Percentiles rank a stretch among this genome's conserved stretches.
Evolutionary conservation across 1,140 invertebrate genomes (phyloP).

Genomic region (Lepidurus apus): DNA sequence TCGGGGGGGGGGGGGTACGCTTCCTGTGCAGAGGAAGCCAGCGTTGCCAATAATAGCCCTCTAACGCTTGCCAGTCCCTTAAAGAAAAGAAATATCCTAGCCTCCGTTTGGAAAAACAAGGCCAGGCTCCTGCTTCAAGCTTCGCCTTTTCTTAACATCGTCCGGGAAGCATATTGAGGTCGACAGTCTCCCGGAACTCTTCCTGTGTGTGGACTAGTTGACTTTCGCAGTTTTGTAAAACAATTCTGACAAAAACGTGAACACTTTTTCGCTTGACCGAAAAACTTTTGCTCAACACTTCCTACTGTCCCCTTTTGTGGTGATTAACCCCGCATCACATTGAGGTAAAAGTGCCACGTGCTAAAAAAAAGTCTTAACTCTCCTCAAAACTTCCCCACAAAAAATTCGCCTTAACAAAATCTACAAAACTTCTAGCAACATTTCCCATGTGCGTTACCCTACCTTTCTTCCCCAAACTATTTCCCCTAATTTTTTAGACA

Average conservation of each 20-base stretch:
- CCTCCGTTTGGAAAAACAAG: not conserved
- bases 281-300: not conserved
- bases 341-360: not conserved
- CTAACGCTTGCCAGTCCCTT: not conserved
- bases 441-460: not conserved
- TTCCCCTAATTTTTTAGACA: not conserved
- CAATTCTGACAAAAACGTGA: not conserved
- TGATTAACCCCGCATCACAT: not conserved
- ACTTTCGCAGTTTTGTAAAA: not conserved
- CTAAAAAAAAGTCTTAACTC: too few relatives aligned
- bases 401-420: too few relatives aligned
- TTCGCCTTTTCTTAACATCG: conserved; percentile 11
- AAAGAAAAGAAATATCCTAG: not conserved
- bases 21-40: conserved; percentile 1
- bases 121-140: not conserved
- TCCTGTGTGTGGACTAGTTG: not conserved
- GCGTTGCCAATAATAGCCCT: conserved; percentile 18
- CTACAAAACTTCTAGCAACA: not conserved
- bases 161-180: not conserved
- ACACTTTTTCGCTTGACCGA: not conserved
- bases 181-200: conserved; percentile 8
- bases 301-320: not conserved
- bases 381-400: too few relatives aligned
- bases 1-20: not conserved
- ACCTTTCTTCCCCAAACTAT: not conserved